Conservation (phyloP, 2,797 vertebrate genomes). For the Taeniopygia guttata region DNA sequence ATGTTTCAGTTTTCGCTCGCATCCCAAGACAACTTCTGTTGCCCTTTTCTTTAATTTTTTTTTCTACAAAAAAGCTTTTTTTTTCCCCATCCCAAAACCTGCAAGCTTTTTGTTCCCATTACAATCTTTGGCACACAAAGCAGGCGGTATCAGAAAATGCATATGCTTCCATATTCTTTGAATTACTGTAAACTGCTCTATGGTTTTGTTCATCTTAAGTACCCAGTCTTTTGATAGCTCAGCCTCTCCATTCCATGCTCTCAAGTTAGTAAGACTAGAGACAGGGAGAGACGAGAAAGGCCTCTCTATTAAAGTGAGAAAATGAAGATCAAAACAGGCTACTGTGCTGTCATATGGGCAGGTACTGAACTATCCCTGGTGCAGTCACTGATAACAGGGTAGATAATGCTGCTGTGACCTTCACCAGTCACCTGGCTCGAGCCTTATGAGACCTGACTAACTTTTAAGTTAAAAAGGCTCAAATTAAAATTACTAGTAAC, state of each 20-base stretch:
- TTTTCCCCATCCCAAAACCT: background rate
- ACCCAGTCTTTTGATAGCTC: constrained; percentile 40
- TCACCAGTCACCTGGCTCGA: background rate
- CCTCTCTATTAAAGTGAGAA: constrained; percentile 45
- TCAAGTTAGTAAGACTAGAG: constrained; percentile 50
- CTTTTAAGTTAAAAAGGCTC: constrained; percentile 2
- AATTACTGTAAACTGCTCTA: background rate
- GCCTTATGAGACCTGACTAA: background rate
- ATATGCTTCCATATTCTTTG: constrained; percentile 29
- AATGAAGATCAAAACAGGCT: constrained; percentile 35
- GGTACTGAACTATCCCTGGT: constrained; percentile 37
- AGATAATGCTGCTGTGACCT: background rate
- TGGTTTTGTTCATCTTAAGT: constrained; percentile 44
- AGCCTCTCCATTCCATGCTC: background rate
- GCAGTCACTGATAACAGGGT: background rate
- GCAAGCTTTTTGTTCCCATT: background rate
- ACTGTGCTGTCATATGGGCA: background rate
- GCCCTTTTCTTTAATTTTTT: background rate
- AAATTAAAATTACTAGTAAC: constrained; percentile 22
- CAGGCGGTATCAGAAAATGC: constrained; percentile 4
- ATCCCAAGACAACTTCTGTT: background rate
- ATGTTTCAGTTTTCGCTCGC: background rate
- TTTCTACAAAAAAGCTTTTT: background rate
- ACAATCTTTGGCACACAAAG: background rate
- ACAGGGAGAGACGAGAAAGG: background rate